Evolutionary conservation across 2,797 vertebrate species (phyloP).

Genomic region (Manis pentadactyla): DNA sequence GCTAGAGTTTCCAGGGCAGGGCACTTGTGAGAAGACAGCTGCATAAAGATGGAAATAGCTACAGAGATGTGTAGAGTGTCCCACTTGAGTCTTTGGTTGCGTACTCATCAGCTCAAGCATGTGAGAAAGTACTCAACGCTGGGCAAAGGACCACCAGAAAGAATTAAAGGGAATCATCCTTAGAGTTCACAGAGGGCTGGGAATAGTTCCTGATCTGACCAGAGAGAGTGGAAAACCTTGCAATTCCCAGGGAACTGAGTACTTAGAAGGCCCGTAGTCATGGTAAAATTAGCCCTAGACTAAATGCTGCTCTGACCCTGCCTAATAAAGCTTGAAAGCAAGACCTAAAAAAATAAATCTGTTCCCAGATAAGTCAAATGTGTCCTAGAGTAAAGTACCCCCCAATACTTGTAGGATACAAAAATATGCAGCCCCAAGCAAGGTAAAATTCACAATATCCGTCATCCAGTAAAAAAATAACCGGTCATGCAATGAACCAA

Average conservation of each 20-base stretch:
- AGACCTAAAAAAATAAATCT: not conserved
- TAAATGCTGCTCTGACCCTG: not conserved
- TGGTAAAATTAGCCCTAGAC: not conserved
- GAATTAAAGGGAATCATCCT: not conserved
- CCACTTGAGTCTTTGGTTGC: not conserved
- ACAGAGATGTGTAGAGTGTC: not conserved
- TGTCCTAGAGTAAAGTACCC: not conserved
- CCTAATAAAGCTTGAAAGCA: not conserved
- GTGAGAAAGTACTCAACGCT: not conserved
- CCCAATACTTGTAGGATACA: not conserved
- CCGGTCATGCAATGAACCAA: not conserved
- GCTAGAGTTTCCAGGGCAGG: not conserved
- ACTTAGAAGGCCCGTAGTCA: not conserved
- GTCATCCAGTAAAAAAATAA: slow-evolving; percentile 19
- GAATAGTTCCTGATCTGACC: not conserved
- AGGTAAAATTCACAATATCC: slow-evolving; percentile 21
- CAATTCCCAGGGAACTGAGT: not conserved
- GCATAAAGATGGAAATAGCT: not conserved
- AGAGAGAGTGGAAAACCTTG: slow-evolving; percentile 12
- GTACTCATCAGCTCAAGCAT: not conserved
- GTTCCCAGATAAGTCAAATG: not conserved
- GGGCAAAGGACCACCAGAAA: not conserved
- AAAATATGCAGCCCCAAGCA: not conserved
- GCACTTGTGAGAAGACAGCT: not conserved
- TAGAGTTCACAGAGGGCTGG: not conserved